Base-by-base conservation (phyloP, 1,140 invertebrate species). In the Sinella curviseta region DNA sequence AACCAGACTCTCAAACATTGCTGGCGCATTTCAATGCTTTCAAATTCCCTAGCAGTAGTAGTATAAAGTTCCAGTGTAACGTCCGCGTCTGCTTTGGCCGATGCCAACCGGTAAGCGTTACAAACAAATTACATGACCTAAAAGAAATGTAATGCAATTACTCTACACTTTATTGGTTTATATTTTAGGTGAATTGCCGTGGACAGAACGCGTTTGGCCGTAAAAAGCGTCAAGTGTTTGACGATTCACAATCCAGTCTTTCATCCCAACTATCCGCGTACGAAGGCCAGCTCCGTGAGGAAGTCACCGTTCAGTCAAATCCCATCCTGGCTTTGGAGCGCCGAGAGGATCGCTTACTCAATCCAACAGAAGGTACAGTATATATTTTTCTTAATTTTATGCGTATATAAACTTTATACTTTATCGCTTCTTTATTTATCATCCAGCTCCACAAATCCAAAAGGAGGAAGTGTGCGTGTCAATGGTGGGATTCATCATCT, bases 61-160 rank as follows among this genome's bases (percentile, higher is more conserved):
- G 96, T 85, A 95, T 97, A 83, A 89, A 95, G 86, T 97, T 97
- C 93, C 95, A 97, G 87, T 97, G 96, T 86, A 97, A 97, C 86
- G 96, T 97, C 85, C 90, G 95, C 65, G 95, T 97, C 2, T 97
- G 96, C 89, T 97, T 97, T 85, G 95, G 95, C 86, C 94, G 92
- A 87, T 97, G 96, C 88, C 95, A 96, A 90, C 95, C 96, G 79
- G 95, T 94, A 89, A 90, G 91, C 89, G 8, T 48, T 48, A 67
- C n/a, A n/a, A n/a, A n/a, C n/a, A 67, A 75, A 76, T 76, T 77
- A 36, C n/a, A 48, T 48, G 39, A 48, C 20, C 20, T 12, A 48
- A 20, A 20, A 48, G 39, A 20, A 48, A 8, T 48, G 39, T 12
- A 48, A 48, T 20, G 39, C 20, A 20, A 36, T 17, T 14, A 76